Evolutionary conservation across 1,140 invertebrate genomes (phyloP).

Genomic region (Zaprionus tsacasi): DNA sequence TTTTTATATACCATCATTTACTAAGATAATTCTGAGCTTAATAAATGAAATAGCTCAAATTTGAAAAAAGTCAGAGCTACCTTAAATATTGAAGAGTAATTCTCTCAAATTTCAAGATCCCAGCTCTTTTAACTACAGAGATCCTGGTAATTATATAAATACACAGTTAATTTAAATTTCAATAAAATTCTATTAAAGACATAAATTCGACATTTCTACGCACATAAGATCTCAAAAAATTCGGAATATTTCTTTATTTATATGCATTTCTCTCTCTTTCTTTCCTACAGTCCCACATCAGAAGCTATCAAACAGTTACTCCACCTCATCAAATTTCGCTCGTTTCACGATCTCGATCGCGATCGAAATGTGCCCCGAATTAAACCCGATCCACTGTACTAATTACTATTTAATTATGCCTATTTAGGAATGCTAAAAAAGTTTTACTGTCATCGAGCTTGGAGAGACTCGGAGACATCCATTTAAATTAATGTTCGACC

Average conservation of each 20-base stretch:
- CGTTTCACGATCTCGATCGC: background rate
- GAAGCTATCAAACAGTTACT: background rate
- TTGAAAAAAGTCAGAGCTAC: background rate
- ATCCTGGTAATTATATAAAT: background rate
- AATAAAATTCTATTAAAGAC: no score
- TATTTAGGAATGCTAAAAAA: conserved; percentile 44
- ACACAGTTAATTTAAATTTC: no score
- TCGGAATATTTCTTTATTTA: background rate
- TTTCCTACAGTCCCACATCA: background rate
- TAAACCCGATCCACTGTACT: conserved; percentile 21
- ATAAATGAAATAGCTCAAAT: background rate
- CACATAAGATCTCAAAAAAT: background rate
- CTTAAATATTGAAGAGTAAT: background rate
- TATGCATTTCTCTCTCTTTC: background rate
- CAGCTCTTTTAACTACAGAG: background rate
- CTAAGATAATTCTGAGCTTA: background rate
- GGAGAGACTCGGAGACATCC: background rate
- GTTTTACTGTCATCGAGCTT: conserved; percentile 42
- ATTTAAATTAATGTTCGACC: conserved; percentile 61
- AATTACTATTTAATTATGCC: conserved; percentile 64
- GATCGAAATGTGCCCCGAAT: conserved; percentile 27
- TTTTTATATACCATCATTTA: background rate
- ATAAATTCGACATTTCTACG: no score
- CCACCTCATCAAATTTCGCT: background rate
- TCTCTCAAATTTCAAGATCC: background rate